Conservation (phyloP, 2,113 vertebrate genomes). For the Bostrychus sinensis region DNA sequence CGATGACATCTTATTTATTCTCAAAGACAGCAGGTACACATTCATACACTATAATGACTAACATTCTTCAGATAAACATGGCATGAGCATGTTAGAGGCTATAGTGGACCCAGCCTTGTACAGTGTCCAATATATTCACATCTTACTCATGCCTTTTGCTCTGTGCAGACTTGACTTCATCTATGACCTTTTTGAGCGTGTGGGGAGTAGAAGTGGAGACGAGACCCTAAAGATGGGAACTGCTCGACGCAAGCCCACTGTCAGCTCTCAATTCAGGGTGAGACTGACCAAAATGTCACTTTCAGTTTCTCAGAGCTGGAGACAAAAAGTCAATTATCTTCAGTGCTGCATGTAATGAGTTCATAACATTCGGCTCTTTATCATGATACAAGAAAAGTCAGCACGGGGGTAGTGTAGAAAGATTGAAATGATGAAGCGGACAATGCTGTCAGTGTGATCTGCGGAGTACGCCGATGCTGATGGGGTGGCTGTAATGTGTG, state of each 20-base stretch:
- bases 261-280: slow-evolving; percentile 95
- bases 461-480: slow-evolving; percentile 46
- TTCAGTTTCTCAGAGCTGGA: slow-evolving; percentile 7
- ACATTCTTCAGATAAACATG: not conserved
- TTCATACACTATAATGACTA: not conserved
- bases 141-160: not conserved
- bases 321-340: slow-evolving; percentile 40
- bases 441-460: slow-evolving; percentile 43
- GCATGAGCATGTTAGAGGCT: not conserved
- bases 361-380: slow-evolving; percentile 18
- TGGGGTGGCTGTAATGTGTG: slow-evolving; percentile 55
- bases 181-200: slow-evolving; percentile 91
- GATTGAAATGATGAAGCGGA: slow-evolving; percentile 29
- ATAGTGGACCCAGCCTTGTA: not conserved
- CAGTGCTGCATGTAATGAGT: slow-evolving; percentile 27
- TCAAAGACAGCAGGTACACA: slow-evolving; percentile 89
- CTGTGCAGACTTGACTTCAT: slow-evolving; percentile 88
- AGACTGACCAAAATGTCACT: slow-evolving; percentile 38
- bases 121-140: not conserved
- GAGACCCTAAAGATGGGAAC: slow-evolving; percentile 93
- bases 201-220: slow-evolving; percentile 85
- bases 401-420: not conserved
- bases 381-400: slow-evolving; percentile 29
- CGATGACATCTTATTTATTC: slow-evolving; percentile 90
- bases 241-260: slow-evolving; percentile 89